A percentile compares a stretch with the other conserved stretches of the same genome.
Conservation (phyloP, 2,797 vertebrate species). For the Protosalanx chinensis region DNA sequence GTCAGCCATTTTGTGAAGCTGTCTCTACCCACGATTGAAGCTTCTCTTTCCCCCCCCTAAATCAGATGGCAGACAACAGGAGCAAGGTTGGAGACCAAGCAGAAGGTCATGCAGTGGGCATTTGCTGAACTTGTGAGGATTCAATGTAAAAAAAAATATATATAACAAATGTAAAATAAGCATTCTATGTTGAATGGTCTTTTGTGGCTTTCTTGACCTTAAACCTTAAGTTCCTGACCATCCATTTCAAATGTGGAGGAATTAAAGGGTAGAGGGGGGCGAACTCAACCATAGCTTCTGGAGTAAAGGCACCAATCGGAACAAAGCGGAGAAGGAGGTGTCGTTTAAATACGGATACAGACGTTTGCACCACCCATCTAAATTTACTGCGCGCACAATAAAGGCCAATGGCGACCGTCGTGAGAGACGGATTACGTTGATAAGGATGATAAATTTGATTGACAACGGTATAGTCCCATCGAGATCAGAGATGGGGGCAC, state of each 20-base stretch:
- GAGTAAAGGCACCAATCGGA: constrained; percentile 47
- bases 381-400: constrained; percentile 63
- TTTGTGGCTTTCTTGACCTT: neutral
- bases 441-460: constrained; percentile 47
- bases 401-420: constrained; percentile 44
- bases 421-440: constrained; percentile 52
- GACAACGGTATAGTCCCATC: constrained; percentile 46
- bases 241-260: constrained; percentile 25
- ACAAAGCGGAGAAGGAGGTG: constrained; percentile 41
- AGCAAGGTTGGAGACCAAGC: neutral
- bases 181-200: neutral
- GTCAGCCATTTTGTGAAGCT: constrained; percentile 55
- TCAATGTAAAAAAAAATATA: too few relatives aligned
- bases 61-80: constrained; percentile 18
- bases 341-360: constrained; percentile 45
- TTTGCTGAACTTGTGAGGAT: too few relatives aligned
- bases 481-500: constrained; percentile 11
- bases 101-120: neutral
- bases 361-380: constrained; percentile 44
- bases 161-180: too few relatives aligned
- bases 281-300: constrained; percentile 21
- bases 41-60: constrained; percentile 1
- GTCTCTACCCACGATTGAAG: too few relatives aligned
- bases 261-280: constrained; percentile 21
- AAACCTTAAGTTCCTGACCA: constrained; percentile 21